phyloP scores from a whole-genome alignment of 2,113 vertebrate genomes.

The Pagrus major region DNA sequence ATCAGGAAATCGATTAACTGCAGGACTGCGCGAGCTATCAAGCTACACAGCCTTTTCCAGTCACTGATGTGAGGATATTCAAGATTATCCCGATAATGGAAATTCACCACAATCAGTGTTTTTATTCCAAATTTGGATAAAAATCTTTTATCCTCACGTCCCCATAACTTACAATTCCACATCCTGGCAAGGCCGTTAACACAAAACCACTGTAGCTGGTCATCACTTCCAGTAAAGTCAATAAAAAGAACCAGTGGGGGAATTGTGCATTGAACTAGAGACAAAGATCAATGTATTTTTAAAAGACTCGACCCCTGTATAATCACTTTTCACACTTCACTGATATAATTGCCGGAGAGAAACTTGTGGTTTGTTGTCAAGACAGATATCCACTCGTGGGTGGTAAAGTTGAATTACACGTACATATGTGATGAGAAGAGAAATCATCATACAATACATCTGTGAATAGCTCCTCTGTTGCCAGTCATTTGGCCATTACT shows the following conservation, averaged over 20 bases:
- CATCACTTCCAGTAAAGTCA: background rate
- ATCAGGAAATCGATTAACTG: no score
- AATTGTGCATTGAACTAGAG: background rate
- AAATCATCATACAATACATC: slow-evolving; percentile 5
- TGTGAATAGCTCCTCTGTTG: background rate
- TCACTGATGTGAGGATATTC: no score
- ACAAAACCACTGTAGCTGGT: background rate
- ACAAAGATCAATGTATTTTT: background rate
- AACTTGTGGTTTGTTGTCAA: slow-evolving; percentile 8
- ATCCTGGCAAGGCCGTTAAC: background rate
- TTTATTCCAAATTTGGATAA: no score
- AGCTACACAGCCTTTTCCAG: no score
- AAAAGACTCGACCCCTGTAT: background rate
- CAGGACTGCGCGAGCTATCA: no score
- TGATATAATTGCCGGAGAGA: background rate
- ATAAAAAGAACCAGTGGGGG: slow-evolving; percentile 6
- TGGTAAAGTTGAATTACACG: background rate
- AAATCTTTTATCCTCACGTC: no score
- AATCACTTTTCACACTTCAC: background rate
- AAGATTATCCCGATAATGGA: no score
- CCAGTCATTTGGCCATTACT: slow-evolving; percentile 4
- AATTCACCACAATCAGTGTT: no score
- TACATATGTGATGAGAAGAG: no score
- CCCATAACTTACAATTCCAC: background rate
- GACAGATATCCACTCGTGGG: background rate